A percentile compares a stretch with the other conserved stretches of the same genome.
These are phyloP conservation scores for Ornithoptera priamus DNA, from an alignment of 2,888 invertebrate genomes.

Conservation along the genomic window DNA sequence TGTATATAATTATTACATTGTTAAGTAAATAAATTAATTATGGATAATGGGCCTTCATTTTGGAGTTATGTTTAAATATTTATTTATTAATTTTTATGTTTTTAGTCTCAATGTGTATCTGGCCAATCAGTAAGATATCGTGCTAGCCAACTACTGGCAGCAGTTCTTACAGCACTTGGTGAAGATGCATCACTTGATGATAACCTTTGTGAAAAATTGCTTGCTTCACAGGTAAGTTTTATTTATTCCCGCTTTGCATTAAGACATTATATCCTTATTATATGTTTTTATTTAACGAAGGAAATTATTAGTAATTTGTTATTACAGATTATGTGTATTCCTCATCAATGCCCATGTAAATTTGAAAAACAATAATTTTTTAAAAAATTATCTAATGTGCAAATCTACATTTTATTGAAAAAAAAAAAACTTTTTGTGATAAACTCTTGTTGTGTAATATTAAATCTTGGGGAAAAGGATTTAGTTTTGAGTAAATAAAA, in stretches of 20 bases:
- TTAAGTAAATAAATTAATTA: no score
- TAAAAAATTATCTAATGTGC: no score
- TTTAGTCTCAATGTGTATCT: constrained; percentile 73
- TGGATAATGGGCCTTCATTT: no score
- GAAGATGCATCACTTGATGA: constrained; percentile 89
- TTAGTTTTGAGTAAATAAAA: not conserved
- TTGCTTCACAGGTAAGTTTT: constrained; percentile 80
- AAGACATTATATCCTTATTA: not conserved
- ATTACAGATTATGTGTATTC: no score
- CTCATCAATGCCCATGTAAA: no score
- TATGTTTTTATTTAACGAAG: not conserved
- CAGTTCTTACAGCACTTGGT: constrained; percentile 86
- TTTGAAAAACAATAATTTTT: no score
- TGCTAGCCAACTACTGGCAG: constrained; percentile 88
- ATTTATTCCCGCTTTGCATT: not conserved
- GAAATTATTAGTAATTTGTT: not conserved
- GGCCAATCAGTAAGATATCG: constrained; percentile 84
- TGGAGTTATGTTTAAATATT: no score
- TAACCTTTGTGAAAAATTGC: constrained; percentile 85
- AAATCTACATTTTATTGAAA: no score
- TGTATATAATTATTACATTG: no score
- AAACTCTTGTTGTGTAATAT: no score
- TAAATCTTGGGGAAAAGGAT: not conserved
- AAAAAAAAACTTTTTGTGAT: no score
- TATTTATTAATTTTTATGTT: not conserved